A percentile compares a stretch with the other conserved stretches of the same genome.
These are phyloP conservation scores for Nothobranchius kuhntae DNA, from an alignment of 2,113 vertebrate species.

Conservation along the genomic window DNA sequence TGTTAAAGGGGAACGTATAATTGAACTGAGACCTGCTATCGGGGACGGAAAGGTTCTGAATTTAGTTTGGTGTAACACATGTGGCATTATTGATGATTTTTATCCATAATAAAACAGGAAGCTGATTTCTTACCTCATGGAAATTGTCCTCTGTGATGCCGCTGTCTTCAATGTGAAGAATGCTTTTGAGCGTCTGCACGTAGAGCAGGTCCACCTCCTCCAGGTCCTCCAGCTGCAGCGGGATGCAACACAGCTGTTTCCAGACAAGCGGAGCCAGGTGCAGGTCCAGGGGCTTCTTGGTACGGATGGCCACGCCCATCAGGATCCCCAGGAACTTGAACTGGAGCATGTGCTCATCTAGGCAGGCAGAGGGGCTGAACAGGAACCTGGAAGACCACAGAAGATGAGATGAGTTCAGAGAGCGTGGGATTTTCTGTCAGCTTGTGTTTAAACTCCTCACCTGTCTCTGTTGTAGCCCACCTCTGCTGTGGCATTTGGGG, in stretches of 20 bases:
- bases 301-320: slow-evolving; percentile 84
- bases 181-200: slow-evolving; percentile 81
- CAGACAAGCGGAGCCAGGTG: slow-evolving; percentile 83
- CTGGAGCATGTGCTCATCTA: slow-evolving; percentile 82
- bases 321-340: slow-evolving; percentile 83
- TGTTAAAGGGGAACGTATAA: too few species aligned
- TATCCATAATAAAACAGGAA: too few species aligned
- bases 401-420: not conserved
- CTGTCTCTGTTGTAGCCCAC: slow-evolving; percentile 84
- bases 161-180: slow-evolving; percentile 83
- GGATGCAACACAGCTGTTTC: slow-evolving; percentile 85
- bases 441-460: slow-evolving; percentile 44
- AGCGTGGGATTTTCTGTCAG: not conserved
- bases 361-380: slow-evolving; percentile 77
- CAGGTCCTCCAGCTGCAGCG: slow-evolving; percentile 77
- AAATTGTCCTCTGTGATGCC: slow-evolving; percentile 85
- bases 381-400: slow-evolving; percentile 72
- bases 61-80: too few species aligned
- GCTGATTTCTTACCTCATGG: slow-evolving; percentile 72
- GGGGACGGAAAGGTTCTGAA: too few species aligned
- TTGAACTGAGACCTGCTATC: too few species aligned
- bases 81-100: too few species aligned
- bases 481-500: slow-evolving; percentile 82
- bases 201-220: slow-evolving; percentile 85
- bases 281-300: slow-evolving; percentile 84